Evolutionary conservation across 2,113 vertebrate species (phyloP), one percentile per base, ranked within the genome.

Genomic region (Ictalurus furcatus): DNA sequence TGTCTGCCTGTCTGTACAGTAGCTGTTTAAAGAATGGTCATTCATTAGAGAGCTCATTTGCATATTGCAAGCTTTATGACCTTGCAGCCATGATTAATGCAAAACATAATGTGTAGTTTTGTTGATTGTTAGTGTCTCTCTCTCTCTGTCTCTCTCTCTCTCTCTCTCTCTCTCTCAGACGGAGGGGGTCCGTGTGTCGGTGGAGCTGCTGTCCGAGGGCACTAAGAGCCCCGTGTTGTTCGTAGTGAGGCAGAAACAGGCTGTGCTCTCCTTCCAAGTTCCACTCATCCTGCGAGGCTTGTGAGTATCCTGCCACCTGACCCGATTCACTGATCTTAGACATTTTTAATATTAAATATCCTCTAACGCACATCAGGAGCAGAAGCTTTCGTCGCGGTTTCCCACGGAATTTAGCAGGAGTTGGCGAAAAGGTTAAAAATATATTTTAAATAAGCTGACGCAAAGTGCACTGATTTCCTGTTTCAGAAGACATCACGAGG

Each of bases 201-300:
- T 99, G 88, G 97, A 98, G 0, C 95, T 98, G 87, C 76, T 97
- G 65, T 96, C 96, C 0, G 95, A 96, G 74, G 94, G 93, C 74
- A 92, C 95, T 21, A 96, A 96, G 88, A 93, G 92, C 44, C 97
- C 98, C 0, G 94, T 98, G 74, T 96, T 99, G 87, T 98, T 99
- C 85, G 98, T 98, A 89, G 96, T 99, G 71, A 94, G 98, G 86
- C 98, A 99, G 96, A 97, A 98, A 94, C 97, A 99, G 91, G 98
- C 97, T 0, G 98, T 99, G 83, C 95, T 99, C 88, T 99, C 98
- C 67, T 99, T 99, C 93, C 98, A 99, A 94, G 96, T 98, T 92
- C 98, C 98, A 0, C 96, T 99, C 91, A 97, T 98, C 92, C 97
- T 99, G 0, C 95, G 98, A 92, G 98, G 98, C 54, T 95, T 98